Percentiles rank a stretch among this genome's conserved stretches.
Evolutionary conservation across 1,140 invertebrate genomes (phyloP).

Genomic region (Protaetia brevitarsis): DNA sequence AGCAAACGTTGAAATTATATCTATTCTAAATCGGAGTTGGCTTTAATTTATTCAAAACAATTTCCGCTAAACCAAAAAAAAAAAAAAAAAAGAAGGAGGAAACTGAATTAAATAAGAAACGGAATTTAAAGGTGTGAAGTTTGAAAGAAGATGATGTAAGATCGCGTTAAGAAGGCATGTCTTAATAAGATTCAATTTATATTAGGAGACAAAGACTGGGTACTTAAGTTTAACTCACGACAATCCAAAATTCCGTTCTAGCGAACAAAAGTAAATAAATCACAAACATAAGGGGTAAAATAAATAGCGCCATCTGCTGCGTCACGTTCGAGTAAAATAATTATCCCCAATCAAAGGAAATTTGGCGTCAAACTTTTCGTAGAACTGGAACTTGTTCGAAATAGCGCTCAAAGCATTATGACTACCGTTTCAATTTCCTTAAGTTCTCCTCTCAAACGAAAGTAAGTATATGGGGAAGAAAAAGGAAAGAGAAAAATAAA

Average conservation of each 20-base stretch:
- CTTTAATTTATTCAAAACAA: no score
- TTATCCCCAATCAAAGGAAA: conserved; percentile 15
- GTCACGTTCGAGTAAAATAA: conserved; percentile 14
- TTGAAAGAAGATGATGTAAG: no score
- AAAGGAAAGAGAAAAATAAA: not conserved
- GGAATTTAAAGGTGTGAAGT: no score
- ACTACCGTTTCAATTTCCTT: not conserved
- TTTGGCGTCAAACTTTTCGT: conserved; percentile 3
- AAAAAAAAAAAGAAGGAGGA: no score
- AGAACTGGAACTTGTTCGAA: conserved; percentile 1
- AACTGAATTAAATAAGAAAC: no score
- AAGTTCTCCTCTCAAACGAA: not conserved
- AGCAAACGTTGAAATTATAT: no score
- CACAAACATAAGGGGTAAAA: conserved; percentile 9
- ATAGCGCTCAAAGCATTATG: conserved; percentile 13
- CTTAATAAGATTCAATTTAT: conserved; percentile 5
- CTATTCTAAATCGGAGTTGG: no score
- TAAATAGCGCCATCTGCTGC: conserved; percentile 10
- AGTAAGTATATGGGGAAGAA: not conserved
- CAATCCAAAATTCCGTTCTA: not conserved
- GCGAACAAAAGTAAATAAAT: conserved; percentile 8
- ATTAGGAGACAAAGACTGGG: not conserved
- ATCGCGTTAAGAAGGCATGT: not conserved
- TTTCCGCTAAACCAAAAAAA: no score
- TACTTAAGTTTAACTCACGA: conserved; percentile 9